phyloP scores from a whole-genome alignment of 2,797 vertebrate species.

The Sebastes kiyomatsui region DNA sequence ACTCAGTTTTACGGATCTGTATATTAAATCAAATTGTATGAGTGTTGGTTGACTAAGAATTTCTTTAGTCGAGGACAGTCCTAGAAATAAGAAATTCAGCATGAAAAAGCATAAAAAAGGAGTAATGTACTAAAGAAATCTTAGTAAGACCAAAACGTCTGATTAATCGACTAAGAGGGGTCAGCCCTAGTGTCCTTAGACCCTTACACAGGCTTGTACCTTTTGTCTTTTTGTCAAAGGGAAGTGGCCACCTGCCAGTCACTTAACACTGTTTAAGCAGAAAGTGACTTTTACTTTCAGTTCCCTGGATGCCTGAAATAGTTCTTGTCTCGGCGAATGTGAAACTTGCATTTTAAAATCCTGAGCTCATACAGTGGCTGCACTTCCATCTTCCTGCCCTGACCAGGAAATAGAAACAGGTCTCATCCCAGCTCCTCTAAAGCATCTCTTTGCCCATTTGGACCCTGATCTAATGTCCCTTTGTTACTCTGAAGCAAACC shows the following conservation, averaged over 20 bases:
- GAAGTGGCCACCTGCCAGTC: neutral
- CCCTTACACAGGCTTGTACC: too few species aligned
- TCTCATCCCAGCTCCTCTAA: neutral
- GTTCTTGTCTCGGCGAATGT: neutral
- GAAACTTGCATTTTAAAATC: neutral
- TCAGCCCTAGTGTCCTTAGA: too few species aligned
- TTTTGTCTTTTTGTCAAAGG: neutral
- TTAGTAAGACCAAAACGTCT: too few species aligned
- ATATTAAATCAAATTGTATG: too few species aligned
- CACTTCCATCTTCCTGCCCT: neutral
- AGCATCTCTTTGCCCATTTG: neutral
- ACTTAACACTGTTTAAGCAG: neutral
- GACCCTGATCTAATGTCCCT: conserved; percentile 18
- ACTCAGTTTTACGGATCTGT: too few species aligned
- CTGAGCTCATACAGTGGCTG: neutral
- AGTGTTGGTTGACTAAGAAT: too few species aligned
- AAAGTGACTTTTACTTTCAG: neutral
- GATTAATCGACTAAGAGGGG: too few species aligned
- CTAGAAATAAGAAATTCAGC: too few species aligned
- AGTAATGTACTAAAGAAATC: too few species aligned
- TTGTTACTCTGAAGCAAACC: conserved; percentile 42
- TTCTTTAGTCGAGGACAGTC: too few species aligned
- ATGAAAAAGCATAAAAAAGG: too few species aligned
- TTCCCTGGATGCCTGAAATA: neutral
- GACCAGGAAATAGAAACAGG: neutral